Conservation (phyloP, 1,140 invertebrate species). For the Mercenaria mercenaria region DNA sequence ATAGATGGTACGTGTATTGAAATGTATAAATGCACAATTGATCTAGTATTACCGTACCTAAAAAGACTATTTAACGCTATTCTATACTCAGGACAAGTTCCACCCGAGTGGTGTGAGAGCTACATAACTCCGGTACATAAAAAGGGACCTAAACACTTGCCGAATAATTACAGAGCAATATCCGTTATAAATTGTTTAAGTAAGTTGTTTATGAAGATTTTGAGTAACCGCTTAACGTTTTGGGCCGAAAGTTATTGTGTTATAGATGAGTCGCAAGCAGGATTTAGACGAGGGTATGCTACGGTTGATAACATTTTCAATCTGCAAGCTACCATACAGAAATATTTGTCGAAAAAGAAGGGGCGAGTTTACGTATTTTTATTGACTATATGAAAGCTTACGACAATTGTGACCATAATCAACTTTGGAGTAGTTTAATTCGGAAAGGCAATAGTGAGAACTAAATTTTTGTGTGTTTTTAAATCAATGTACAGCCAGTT, state of each 20-base stretch:
- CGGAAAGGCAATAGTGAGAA: conserved; percentile 13
- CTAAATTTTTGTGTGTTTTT: conserved; percentile 25
- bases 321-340: conserved; percentile 48
- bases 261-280: conserved; percentile 41
- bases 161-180: conserved; percentile 54
- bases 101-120: conserved; percentile 8
- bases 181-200: conserved; percentile 21
- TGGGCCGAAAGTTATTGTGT: conserved; percentile 25
- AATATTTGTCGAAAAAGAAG: conserved; percentile 41
- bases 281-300: conserved; percentile 39
- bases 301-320: conserved; percentile 59
- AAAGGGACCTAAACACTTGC: not conserved
- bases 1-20: not conserved
- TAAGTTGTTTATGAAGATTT: conserved; percentile 44
- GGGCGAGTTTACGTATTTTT: conserved; percentile 27
- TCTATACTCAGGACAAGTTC: conserved; percentile 10
- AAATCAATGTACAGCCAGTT: conserved; percentile 38
- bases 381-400: conserved; percentile 54
- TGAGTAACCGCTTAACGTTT: not conserved
- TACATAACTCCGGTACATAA: conserved; percentile 54
- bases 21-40: not conserved
- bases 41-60: not conserved
- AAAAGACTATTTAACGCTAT: not conserved
- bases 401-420: conserved; percentile 15
- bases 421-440: not conserved